Conservation (phyloP, 2,888 invertebrate species). For the Idaea dimidiata region DNA sequence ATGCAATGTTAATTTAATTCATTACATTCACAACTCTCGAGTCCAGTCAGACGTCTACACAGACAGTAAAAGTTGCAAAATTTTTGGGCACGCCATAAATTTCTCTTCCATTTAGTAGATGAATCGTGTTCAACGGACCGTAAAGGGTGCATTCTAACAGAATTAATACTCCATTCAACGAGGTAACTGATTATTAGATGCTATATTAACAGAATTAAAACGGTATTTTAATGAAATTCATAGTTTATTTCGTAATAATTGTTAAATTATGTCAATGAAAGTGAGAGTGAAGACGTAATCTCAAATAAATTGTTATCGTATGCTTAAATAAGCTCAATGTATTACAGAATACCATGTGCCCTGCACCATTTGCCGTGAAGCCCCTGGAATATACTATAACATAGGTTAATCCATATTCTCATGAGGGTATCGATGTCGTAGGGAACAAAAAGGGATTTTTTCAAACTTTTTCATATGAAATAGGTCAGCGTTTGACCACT, state of each 20-base stretch:
- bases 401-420: too few relatives aligned
- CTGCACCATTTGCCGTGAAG: too few relatives aligned
- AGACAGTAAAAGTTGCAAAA: constrained; percentile 31
- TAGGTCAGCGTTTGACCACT: too few relatives aligned
- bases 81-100: constrained; percentile 32
- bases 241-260: constrained; percentile 1
- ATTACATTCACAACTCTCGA: constrained; percentile 28
- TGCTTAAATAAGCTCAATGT: not conserved
- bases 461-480: too few relatives aligned
- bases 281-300: not conserved
- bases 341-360: not conserved
- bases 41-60: constrained; percentile 23
- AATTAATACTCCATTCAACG: constrained; percentile 35
- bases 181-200: constrained; percentile 28
- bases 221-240: not conserved
- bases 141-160: constrained; percentile 32
- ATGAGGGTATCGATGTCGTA: too few relatives aligned
- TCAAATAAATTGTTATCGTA: not conserved
- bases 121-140: constrained; percentile 31
- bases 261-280: not conserved
- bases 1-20: constrained; percentile 33
- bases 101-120: constrained; percentile 24
- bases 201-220: constrained; percentile 23
- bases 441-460: too few relatives aligned
- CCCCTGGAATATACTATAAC: too few relatives aligned